Evolutionary conservation across 2,113 vertebrate genomes (phyloP), one percentile per base, ranked within the genome.

Genomic region (Mystacornis crossleyi): DNA sequence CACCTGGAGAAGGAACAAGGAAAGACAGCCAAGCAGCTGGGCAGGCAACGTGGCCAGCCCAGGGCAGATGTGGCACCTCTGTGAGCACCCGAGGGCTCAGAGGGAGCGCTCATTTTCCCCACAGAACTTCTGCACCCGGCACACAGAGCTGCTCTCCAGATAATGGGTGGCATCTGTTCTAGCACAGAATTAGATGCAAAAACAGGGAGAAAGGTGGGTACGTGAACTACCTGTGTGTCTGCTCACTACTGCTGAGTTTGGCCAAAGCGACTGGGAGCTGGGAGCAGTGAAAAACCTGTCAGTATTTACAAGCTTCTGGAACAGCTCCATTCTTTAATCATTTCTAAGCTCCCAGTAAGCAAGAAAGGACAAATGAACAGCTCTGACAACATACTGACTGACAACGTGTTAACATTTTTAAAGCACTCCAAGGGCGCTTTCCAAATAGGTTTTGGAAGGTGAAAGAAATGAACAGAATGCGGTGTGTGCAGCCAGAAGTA

Each of bases 311-410:
- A 31, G 84, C 79, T 89, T 58, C 81, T 97, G 93, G 94, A 95
- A 82, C 29, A 43, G 66, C 51, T 95, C 91, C 74, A 82, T 47
- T 65, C 90, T 73, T 85, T 57, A 94, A 91, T 90, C 28, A 66
- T 69, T 85, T 87, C 74, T 54, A 47, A 91, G 90, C 81, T 97
- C 55, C 72, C 60, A 89, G 64, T 19, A 93, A 73, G 93, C 91
- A 91, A 89, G 86, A 89, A 91, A 94, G 92, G 95, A 92, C 73
- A 96, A 96, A 95, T 95, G 94, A 95, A 91, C 91, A 95, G 93
- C 64, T 95, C 91, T 97, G 94, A 95, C 91, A 96, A 79, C 95
- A 91, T 29, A 43, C 50, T 95, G 90, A 93, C 87, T 97, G 95
- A 96, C 90, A 93, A 94, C 0, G 71, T 90, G 95, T 58, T 90